Conservation (phyloP, 2,113 vertebrate genomes). For the Sinocyclocheilus maitianheensis region DNA sequence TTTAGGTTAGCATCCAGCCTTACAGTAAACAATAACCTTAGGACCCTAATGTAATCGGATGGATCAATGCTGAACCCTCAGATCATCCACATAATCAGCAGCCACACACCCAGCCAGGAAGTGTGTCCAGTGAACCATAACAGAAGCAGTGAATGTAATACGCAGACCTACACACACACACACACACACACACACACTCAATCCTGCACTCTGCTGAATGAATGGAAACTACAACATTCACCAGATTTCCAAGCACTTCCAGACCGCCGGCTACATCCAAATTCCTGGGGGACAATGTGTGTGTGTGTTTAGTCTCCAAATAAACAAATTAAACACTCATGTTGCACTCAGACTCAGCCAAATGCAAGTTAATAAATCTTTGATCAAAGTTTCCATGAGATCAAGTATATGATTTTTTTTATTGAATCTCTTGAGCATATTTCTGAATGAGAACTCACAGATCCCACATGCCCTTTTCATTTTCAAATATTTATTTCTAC, state of each 20-base stretch:
- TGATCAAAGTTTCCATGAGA: conserved; percentile 22
- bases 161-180: not conserved
- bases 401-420: not conserved
- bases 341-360: not conserved
- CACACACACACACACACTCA: not conserved
- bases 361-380: conserved; percentile 4
- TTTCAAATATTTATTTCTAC: not conserved
- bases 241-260: conserved; percentile 50
- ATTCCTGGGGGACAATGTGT: conserved; percentile 28
- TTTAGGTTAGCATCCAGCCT: not conserved
- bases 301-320: conserved; percentile 17
- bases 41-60: not conserved
- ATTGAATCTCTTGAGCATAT: conserved; percentile 1
- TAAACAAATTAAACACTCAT: conserved; percentile 28
- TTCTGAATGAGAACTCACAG: not conserved
- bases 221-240: conserved; percentile 56
- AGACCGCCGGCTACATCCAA: conserved; percentile 30
- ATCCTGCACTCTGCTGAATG: conserved; percentile 22
- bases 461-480: not conserved
- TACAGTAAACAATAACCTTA: not conserved
- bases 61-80: not conserved
- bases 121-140: conserved; percentile 50
- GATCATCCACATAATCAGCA: conserved; percentile 6
- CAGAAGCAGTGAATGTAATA: conserved; percentile 32
- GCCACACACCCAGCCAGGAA: conserved; percentile 37